Percentiles rank a stretch among this genome's conserved stretches.
Conservation (phyloP, 2,888 invertebrate species). For the Melieria omissa region DNA sequence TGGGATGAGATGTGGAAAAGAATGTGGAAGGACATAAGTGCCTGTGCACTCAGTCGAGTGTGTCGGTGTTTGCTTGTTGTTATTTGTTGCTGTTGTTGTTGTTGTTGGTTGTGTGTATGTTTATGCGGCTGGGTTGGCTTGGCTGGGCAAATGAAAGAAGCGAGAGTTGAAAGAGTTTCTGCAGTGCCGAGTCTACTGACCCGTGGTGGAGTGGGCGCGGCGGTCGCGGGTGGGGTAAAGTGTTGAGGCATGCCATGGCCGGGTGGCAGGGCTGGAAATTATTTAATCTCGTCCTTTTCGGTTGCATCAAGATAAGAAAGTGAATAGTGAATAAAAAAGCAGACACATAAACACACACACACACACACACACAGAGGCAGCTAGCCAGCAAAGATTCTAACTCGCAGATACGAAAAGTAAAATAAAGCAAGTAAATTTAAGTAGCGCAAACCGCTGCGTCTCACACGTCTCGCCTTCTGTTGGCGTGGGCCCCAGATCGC, state of each 20-base stretch:
- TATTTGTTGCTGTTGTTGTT: neutral
- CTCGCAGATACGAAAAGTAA: too few species aligned
- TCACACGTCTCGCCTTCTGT: too few species aligned
- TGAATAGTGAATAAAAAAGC: slow-evolving; percentile 7
- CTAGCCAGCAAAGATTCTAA: neutral
- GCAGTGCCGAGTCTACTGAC: neutral
- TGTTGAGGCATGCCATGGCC: neutral
- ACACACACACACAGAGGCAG: neutral
- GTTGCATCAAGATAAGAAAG: slow-evolving; percentile 4
- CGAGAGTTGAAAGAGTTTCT: neutral
- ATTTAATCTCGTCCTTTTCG: slow-evolving; percentile 2
- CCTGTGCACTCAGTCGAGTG: neutral
- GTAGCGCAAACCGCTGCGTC: too few species aligned
- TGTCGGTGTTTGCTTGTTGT: neutral
- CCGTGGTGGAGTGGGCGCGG: too few species aligned
- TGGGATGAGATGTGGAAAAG: too few species aligned
- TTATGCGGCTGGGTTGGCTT: too few species aligned
- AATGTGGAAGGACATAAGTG: neutral
- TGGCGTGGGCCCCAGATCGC: too few species aligned
- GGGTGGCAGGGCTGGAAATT: neutral
- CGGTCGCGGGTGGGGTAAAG: neutral
- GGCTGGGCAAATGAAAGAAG: neutral
- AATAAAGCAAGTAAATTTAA: too few species aligned
- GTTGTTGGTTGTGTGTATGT: too few species aligned
- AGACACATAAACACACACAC: slow-evolving; percentile 9